Percentiles rank a stretch among this genome's conserved stretches.
Evolutionary conservation across 2,113 vertebrate genomes (phyloP).

Genomic region (Ophiodon elongatus): DNA sequence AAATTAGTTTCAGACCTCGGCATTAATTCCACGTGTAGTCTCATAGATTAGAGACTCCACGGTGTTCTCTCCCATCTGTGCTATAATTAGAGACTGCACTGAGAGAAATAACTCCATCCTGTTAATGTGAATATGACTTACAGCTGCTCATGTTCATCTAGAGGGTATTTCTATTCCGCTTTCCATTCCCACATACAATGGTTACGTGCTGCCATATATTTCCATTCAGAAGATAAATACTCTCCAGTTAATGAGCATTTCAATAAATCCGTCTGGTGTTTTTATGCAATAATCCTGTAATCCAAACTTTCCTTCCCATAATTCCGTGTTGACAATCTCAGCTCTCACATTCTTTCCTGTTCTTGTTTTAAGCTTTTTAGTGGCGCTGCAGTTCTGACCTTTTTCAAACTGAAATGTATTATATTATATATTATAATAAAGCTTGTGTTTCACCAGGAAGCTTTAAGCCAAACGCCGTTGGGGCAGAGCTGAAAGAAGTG

Average conservation of each 20-base stretch:
- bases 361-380: neutral
- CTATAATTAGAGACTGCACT: conserved; percentile 6
- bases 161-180: too few relatives aligned
- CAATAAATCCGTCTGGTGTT: neutral
- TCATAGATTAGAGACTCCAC: conserved; percentile 32
- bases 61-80: conserved; percentile 30
- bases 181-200: neutral
- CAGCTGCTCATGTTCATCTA: neutral
- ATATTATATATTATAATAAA: neutral
- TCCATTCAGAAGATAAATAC: neutral
- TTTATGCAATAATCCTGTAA: neutral
- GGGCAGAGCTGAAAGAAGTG: too few relatives aligned
- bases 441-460: neutral
- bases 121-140: conserved; percentile 10
- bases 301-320: neutral
- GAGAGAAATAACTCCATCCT: neutral
- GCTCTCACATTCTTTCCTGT: neutral
- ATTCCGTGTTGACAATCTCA: neutral
- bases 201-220: neutral
- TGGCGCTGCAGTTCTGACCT: neutral
- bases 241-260: neutral
- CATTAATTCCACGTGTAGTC: conserved; percentile 25
- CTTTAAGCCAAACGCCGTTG: too few relatives aligned
- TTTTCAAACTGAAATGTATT: neutral
- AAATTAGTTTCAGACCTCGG: conserved; percentile 44